Conservation (phyloP, 2,113 vertebrate species). For the Ifrita kowaldi region DNA sequence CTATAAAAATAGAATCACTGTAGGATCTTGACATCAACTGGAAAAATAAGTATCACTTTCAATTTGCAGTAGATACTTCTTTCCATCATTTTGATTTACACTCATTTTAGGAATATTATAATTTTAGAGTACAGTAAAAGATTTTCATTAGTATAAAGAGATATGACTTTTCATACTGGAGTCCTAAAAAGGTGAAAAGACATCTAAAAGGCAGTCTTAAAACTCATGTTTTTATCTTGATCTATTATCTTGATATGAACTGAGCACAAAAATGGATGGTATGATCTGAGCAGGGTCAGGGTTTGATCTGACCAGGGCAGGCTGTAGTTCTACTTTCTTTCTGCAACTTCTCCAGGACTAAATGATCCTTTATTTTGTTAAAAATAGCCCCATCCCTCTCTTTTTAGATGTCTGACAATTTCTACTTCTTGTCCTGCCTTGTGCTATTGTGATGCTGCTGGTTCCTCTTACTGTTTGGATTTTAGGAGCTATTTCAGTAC, state of each 20-base stretch:
- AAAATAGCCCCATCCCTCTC: neutral
- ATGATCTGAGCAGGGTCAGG: neutral
- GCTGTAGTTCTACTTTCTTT: neutral
- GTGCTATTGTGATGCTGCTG: neutral
- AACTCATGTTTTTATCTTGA: neutral
- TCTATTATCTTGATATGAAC: neutral
- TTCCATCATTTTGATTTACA: neutral
- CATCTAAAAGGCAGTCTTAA: neutral
- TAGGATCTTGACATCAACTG: neutral
- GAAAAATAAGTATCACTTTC: neutral
- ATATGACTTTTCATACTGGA: neutral
- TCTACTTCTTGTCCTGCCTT: neutral
- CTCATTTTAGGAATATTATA: neutral
- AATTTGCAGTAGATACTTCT: neutral
- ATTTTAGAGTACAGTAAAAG: neutral
- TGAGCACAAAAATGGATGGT: neutral
- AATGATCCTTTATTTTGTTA: neutral
- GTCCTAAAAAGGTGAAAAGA: neutral
- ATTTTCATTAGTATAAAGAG: neutral
- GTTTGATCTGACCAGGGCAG: neutral
- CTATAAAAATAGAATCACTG: neutral
- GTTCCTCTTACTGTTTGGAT: neutral
- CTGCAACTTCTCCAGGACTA: neutral
- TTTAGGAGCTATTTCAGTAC: neutral
- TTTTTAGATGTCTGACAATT: neutral